These are phyloP conservation scores for Bufo gargarizans DNA, from an alignment of 2,113 vertebrate species.

Conservation along the genomic window DNA sequence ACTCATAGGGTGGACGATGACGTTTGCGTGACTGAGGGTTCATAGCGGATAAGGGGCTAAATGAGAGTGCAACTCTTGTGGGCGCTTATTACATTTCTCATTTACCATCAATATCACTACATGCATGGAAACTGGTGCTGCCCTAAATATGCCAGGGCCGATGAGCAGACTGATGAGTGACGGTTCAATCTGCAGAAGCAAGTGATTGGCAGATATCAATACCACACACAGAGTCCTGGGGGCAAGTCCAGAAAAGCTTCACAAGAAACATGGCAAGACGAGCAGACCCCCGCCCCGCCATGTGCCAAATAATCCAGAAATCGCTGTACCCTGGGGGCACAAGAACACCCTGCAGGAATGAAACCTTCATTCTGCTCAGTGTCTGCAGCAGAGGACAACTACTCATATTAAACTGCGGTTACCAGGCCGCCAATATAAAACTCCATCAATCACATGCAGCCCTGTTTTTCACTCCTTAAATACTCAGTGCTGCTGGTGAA, in stretches of 20 bases:
- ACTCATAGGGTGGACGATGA: neutral
- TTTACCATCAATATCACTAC: neutral
- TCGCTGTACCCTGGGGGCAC: neutral
- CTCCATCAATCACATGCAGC: no score
- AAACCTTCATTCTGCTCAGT: neutral
- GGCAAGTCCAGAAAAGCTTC: neutral
- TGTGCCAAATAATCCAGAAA: neutral
- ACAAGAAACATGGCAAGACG: neutral
- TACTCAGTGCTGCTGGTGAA: neutral
- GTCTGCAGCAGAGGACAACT: neutral
- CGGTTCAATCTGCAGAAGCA: neutral
- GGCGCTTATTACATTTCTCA: neutral
- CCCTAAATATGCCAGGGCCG: constrained; percentile 23
- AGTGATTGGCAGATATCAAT: constrained; percentile 36
- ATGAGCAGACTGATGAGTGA: neutral
- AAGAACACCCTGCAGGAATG: neutral
- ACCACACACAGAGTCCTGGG: neutral
- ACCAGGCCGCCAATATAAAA: no score
- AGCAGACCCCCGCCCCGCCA: neutral
- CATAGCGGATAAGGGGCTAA: neutral
- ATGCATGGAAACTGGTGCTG: neutral
- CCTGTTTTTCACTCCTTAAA: neutral
- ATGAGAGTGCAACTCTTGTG: neutral
- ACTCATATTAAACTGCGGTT: no score
- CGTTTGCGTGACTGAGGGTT: neutral